A percentile compares a stretch with the other conserved stretches of the same genome.
Evolutionary conservation across 1,140 invertebrate species (phyloP).

Genomic region (Gonioctena quinquepunctata): DNA sequence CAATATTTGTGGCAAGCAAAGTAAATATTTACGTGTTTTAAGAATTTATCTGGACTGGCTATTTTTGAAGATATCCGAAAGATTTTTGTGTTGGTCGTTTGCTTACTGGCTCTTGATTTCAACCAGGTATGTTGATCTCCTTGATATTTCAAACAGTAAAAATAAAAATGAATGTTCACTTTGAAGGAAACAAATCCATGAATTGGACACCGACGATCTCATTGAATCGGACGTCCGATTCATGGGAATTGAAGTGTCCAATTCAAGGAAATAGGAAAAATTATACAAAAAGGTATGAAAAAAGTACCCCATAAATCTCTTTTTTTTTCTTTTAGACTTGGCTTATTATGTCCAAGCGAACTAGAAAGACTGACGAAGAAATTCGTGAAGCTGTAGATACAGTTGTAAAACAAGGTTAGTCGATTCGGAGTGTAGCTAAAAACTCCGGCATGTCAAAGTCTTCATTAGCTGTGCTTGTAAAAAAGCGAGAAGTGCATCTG

Average conservation of each 20-base stretch:
- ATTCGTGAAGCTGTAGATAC: neutral
- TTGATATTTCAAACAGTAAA: neutral
- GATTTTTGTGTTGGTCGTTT: neutral
- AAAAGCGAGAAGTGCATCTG: neutral
- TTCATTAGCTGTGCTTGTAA: neutral
- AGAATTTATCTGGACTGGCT: neutral
- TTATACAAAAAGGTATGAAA: neutral
- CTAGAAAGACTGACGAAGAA: neutral
- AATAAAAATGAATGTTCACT: neutral
- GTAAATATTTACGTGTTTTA: neutral
- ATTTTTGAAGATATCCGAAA: slow-evolving; percentile 1
- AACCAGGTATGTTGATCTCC: neutral
- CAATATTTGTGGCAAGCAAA: neutral
- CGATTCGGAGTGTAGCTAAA: neutral
- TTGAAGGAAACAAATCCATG: neutral
- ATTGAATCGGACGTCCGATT: neutral
- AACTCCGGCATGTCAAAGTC: neutral
- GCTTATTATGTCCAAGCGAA: neutral
- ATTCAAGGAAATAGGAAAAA: neutral
- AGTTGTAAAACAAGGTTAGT: neutral
- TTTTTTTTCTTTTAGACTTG: neutral
- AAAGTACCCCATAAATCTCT: too few relatives aligned
- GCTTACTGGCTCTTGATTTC: neutral
- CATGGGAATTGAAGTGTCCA: neutral
- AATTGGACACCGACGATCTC: neutral